Percentiles rank a stretch among this genome's conserved stretches.
phyloP scores from a whole-genome alignment of 2,797 vertebrate species.

The Helicolenus hilgendorfi region DNA sequence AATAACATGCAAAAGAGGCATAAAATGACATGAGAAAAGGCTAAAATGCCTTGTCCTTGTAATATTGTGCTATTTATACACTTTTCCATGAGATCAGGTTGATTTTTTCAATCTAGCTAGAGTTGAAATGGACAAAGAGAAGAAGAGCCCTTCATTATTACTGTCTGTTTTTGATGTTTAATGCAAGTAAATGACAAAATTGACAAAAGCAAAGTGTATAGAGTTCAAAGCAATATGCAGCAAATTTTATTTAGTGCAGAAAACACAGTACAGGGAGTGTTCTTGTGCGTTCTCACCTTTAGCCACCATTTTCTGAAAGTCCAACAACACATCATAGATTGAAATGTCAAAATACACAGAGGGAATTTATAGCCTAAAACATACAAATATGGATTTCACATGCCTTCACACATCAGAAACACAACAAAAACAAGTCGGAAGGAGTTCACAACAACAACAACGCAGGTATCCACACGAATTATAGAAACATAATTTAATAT shows the following conservation, averaged over 20 bases:
- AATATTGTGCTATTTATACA: not conserved
- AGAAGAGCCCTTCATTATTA: not conserved
- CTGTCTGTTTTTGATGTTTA: not conserved
- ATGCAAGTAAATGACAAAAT: not conserved
- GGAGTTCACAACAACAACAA: constrained; percentile 62
- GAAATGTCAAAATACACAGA: constrained; percentile 78
- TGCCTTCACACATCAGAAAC: constrained; percentile 68
- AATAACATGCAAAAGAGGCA: too few species aligned
- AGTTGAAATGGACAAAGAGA: not conserved
- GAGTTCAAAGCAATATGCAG: constrained; percentile 86
- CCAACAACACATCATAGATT: constrained; percentile 68
- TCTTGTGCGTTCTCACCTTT: constrained; percentile 78
- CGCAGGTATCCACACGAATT: constrained; percentile 39
- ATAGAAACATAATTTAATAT: constrained; percentile 49
- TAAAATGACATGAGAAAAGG: not conserved
- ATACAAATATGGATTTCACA: constrained; percentile 78
- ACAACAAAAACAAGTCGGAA: constrained; percentile 56
- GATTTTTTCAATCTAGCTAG: not conserved
- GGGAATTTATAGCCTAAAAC: constrained; percentile 71
- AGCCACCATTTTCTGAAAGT: constrained; percentile 62
- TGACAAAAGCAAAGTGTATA: not conserved
- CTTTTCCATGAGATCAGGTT: not conserved
- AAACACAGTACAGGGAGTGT: constrained; percentile 86
- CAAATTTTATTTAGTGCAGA: constrained; percentile 89
- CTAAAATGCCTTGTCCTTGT: not conserved